Evolutionary conservation across 2,888 invertebrate species (phyloP), one percentile per base, ranked within the genome.

Genomic region (Pardosa pseudoannulata): DNA sequence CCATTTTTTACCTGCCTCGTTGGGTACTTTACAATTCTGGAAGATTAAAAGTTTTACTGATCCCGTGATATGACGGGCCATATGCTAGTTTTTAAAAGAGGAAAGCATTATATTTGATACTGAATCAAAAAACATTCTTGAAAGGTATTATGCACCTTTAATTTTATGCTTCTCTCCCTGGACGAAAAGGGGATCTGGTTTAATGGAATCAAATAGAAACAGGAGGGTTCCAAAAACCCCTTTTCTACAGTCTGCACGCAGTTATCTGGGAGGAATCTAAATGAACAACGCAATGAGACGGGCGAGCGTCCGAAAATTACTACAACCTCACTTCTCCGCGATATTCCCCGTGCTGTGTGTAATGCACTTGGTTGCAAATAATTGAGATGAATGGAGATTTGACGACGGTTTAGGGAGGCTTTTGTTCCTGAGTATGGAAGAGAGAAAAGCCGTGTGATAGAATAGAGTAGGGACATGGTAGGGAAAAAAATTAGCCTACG

Each of bases 251-350:
- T n/a, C 9, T 28, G 70, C n/a, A 71, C 32, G 62, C 75, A 41
- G 31, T 70, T 78, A 78, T 83, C 78, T 50, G 75, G 23, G 3
- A 41, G 31, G 83, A 73, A 85, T 85, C 85, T 85, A 85, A 85
- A 85, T 85, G 79, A 85, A 79, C n/a, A n/a, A n/a, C 85, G 74
- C 79, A 70, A 41, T 74, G 56, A 56, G 23, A 23, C 56, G n/a
- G n/a, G 36, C 9, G 5, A 36, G 36, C 36, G 36, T 36, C 16
- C 56, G 7, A 56, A 56, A n/a, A 56, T 56, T 56, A 56, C 16
- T 23, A 23, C 56, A 56, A 16, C 56, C 6, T 23, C 56, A 16
- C 19, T n/a, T 16, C 46, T 46, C n/a, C n/a, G 2, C 1, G n/a
- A 56, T 56, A 19, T 3, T 23, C 5, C 56, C 23, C 7, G 5